phyloP scores from a whole-genome alignment of 2,113 vertebrate genomes.

The Coryphaenoides rupestris region DNA sequence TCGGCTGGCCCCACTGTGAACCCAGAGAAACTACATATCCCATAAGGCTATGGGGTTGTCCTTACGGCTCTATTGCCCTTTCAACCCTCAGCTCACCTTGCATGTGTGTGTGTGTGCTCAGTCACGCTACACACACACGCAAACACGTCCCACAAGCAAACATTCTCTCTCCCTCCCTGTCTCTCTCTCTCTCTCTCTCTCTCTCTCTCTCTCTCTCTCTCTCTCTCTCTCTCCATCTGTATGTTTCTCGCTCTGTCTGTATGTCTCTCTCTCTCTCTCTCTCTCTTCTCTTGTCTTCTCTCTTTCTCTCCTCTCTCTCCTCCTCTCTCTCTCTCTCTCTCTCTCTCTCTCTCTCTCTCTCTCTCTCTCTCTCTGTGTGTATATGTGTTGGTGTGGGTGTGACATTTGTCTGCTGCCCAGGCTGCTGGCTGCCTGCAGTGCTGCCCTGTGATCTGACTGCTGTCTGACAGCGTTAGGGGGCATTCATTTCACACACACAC shows the following conservation, averaged over 20 bases:
- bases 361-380: neutral
- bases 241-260: neutral
- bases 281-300: neutral
- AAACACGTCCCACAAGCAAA: too few species aligned
- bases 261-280: neutral
- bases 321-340: slow-evolving; percentile 3
- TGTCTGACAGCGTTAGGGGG: slow-evolving; percentile 54
- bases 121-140: too few species aligned
- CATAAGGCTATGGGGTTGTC: too few species aligned
- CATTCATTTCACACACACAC: slow-evolving; percentile 50
- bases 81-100: too few species aligned
- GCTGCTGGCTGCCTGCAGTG: slow-evolving; percentile 62
- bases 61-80: too few species aligned
- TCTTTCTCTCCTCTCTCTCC: neutral
- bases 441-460: slow-evolving; percentile 63
- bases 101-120: too few species aligned
- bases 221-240: neutral
- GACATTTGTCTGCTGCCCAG: slow-evolving; percentile 68
- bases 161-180: neutral
- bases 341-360: neutral
- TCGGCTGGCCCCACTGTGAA: too few species aligned
- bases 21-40: too few species aligned
- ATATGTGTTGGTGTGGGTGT: slow-evolving; percentile 15
- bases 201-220: slow-evolving; percentile 1
- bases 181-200: neutral